Percentiles rank a stretch among this genome's conserved stretches.
Conservation (phyloP, 2,888 invertebrate genomes). For the Synergus laeviventris region DNA sequence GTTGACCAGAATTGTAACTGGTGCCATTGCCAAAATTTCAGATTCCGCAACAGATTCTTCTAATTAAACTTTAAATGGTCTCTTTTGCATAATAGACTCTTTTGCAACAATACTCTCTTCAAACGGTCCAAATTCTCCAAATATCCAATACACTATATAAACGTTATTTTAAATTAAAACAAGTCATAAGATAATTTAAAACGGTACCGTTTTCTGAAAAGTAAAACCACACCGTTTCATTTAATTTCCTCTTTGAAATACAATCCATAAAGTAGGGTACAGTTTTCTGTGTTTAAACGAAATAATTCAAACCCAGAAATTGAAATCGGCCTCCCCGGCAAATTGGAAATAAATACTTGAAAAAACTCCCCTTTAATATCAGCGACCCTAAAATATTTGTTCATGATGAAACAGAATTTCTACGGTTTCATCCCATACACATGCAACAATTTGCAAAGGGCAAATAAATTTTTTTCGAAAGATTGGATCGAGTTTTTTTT, state of each 20-base stretch:
- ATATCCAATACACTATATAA: background rate
- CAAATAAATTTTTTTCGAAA: conserved; percentile 9
- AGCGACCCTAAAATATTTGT: conserved; percentile 13
- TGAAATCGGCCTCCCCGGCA: background rate
- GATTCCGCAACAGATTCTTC: conserved; percentile 17
- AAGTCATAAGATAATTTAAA: background rate
- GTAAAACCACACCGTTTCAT: background rate
- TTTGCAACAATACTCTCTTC: too few relatives aligned
- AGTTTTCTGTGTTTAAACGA: background rate
- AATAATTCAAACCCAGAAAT: background rate
- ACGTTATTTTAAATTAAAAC: background rate
- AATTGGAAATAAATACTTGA: background rate
- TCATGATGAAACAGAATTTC: conserved; percentile 1
- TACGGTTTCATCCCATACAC: background rate
- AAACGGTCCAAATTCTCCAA: background rate
- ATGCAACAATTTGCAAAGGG: background rate
- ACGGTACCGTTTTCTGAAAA: too few relatives aligned
- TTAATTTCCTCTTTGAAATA: background rate
- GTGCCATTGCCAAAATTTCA: conserved; percentile 23
- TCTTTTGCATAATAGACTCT: conserved; percentile 16
- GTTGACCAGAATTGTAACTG: conserved; percentile 14
- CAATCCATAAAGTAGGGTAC: background rate
- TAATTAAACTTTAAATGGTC: conserved; percentile 7
- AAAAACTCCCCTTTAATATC: conserved; percentile 1
- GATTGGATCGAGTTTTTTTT: conserved; percentile 5